Conservation (phyloP, 2,113 vertebrate genomes). For the Spilogale gracilis region DNA sequence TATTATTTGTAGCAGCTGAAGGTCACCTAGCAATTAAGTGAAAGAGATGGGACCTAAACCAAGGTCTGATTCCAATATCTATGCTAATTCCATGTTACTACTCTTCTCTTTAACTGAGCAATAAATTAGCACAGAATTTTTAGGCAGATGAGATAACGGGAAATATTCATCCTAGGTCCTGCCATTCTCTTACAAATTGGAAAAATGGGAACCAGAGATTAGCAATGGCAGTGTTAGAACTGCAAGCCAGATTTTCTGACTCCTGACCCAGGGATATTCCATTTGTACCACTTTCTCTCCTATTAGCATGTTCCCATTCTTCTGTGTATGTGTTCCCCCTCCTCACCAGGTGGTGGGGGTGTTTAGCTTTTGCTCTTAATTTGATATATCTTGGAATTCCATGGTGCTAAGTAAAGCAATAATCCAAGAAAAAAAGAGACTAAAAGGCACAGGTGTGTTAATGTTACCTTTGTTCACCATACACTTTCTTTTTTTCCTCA, state of each 20-base stretch:
- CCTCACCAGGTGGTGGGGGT: neutral
- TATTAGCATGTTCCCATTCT: neutral
- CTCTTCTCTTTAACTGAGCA: neutral
- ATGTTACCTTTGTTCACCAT: neutral
- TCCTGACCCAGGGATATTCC: neutral
- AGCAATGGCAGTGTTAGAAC: neutral
- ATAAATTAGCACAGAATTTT: neutral
- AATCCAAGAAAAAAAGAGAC: neutral
- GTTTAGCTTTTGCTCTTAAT: constrained; percentile 9
- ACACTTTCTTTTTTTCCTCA: neutral
- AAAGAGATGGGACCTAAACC: neutral
- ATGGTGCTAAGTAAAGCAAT: constrained; percentile 10
- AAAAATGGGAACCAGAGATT: neutral
- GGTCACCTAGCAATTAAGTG: neutral
- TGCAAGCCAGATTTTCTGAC: neutral
- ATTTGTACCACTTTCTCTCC: neutral
- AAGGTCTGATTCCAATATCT: neutral
- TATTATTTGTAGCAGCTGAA: neutral
- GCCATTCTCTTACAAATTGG: neutral
- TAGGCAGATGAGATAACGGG: neutral
- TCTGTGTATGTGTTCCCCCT: neutral
- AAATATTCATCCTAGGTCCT: neutral
- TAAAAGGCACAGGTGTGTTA: neutral
- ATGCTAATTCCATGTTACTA: neutral
- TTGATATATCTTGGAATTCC: neutral